These are phyloP conservation scores for Kradibia gibbosae DNA, from an alignment of 1,140 invertebrate species.

Conservation along the genomic window DNA sequence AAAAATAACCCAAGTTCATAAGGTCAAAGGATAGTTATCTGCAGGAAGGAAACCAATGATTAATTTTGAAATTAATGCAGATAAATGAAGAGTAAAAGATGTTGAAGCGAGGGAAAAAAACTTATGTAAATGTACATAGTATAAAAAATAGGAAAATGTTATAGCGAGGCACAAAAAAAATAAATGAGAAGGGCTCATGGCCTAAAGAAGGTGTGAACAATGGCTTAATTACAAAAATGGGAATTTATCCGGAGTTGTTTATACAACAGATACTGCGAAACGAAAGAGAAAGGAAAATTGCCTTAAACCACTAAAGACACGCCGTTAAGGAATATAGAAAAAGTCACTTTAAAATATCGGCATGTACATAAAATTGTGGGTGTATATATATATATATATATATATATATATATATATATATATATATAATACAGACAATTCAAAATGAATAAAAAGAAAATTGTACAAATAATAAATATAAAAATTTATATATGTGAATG, in stretches of 20 bases:
- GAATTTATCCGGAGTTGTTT: too few relatives aligned
- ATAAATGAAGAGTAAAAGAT: not conserved
- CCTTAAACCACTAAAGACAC: slow-evolving; percentile 16
- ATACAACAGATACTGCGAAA: not conserved
- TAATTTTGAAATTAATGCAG: not conserved
- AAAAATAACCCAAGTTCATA: slow-evolving; percentile 8
- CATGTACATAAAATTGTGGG: not conserved
- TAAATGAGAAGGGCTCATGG: slow-evolving; percentile 27
- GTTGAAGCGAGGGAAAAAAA: slow-evolving; percentile 4
- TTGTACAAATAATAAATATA: slow-evolving; percentile 44
- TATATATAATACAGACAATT: slow-evolving; percentile 11
- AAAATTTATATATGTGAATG: slow-evolving; percentile 30
- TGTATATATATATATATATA: not conserved
- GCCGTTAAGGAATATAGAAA: not conserved
- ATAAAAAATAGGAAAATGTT: slow-evolving; percentile 16
- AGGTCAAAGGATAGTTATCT: slow-evolving; percentile 19
- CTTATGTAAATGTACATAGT: slow-evolving; percentile 15
- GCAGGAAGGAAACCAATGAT: slow-evolving; percentile 29
- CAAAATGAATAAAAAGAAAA: slow-evolving; percentile 9
- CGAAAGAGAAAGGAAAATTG: not conserved
- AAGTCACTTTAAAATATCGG: slow-evolving; percentile 16
- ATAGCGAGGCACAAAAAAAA: slow-evolving; percentile 32
- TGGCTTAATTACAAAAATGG: not conserved
- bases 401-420: not conserved
- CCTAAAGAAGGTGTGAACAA: not conserved